These are phyloP conservation scores for Neomonachus schauinslandi DNA, from an alignment of 2,113 vertebrate species.

Conservation along the genomic window DNA sequence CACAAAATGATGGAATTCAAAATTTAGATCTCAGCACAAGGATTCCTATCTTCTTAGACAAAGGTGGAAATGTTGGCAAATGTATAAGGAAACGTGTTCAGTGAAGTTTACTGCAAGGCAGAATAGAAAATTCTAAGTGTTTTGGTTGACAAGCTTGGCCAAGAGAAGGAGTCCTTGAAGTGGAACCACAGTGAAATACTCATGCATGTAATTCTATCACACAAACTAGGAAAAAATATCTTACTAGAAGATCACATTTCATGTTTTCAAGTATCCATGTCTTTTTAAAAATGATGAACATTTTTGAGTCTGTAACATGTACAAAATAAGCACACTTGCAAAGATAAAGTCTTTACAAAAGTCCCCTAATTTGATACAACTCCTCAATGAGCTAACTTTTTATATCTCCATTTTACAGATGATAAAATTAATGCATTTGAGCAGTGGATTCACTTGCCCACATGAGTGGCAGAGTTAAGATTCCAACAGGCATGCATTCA, in stretches of 20 bases:
- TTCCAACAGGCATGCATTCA: not conserved
- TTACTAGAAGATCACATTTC: not conserved
- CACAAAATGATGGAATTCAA: not conserved
- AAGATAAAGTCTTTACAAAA: not conserved
- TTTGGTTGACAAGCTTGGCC: not conserved
- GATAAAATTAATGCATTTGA: not conserved
- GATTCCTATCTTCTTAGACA: not conserved
- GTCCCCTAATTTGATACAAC: not conserved
- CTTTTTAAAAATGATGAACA: not conserved
- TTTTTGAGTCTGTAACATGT: not conserved
- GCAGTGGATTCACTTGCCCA: not conserved
- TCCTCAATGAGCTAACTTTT: not conserved
- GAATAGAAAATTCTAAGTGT: not conserved
- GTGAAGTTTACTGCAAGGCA: not conserved
- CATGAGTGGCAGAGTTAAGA: not conserved
- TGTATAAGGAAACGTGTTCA: not conserved
- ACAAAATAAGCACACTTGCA: not conserved
- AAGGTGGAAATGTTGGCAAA: not conserved
- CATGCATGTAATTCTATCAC: not conserved
- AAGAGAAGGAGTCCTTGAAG: not conserved
- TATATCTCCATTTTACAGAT: not conserved
- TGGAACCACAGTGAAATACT: not conserved
- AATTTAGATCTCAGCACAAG: not conserved
- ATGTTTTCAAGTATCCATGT: not conserved
- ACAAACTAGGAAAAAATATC: not conserved